Percentiles rank a stretch among this genome's conserved stretches.
These are phyloP conservation scores for Pristionchus fissidentatus DNA, from an alignment of 2,888 invertebrate species.

Conservation along the genomic window DNA sequence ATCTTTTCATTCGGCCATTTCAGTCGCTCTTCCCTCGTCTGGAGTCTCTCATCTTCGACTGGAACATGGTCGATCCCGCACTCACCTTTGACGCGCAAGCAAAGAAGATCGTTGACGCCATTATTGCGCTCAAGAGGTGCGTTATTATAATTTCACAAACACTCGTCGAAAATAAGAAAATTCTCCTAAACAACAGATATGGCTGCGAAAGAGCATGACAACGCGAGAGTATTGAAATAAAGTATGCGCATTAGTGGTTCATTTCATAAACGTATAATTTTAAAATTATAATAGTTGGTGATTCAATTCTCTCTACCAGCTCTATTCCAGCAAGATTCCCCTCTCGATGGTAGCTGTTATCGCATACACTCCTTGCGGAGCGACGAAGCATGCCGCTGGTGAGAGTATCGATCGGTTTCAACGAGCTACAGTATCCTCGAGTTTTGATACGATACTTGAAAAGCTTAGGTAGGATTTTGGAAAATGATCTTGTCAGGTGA, in stretches of 20 bases:
- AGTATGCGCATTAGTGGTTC: no score
- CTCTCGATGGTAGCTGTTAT: slow-evolving; percentile 55
- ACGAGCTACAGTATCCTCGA: background rate
- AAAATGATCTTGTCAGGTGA: slow-evolving; percentile 17
- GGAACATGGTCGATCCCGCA: slow-evolving; percentile 62
- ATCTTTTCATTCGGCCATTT: background rate
- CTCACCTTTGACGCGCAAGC: slow-evolving; percentile 54
- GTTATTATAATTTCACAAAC: background rate
- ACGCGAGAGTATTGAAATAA: no score
- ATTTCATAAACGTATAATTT: no score
- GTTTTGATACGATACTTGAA: background rate
- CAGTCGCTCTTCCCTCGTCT: slow-evolving; percentile 55
- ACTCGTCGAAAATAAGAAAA: no score
- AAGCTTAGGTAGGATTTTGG: background rate
- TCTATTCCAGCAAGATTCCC: slow-evolving; percentile 49
- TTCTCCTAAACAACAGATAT: no score
- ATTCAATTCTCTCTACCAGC: background rate
- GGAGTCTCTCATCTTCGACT: slow-evolving; percentile 57
- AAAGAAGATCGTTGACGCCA: slow-evolving; percentile 51
- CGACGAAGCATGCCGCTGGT: slow-evolving; percentile 54
- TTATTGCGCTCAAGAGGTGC: slow-evolving; percentile 51
- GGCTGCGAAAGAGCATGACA: no score
- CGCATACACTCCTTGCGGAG: slow-evolving; percentile 58
- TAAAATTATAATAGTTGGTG: no score
- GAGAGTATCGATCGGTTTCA: background rate